Conservation (phyloP, 2,888 invertebrate species). For the Sesamia inferens region DNA sequence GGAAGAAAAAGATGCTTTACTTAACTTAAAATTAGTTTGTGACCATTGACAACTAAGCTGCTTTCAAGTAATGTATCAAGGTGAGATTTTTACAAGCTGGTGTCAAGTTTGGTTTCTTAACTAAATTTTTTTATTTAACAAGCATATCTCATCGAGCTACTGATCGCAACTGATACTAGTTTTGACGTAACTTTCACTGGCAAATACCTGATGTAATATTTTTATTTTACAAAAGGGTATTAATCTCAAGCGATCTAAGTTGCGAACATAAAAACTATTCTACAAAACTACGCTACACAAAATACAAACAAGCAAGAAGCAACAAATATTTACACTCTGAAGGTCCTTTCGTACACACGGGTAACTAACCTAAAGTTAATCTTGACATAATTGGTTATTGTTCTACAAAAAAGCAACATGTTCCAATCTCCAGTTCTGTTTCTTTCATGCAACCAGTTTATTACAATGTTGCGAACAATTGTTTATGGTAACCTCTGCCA, state of each 20-base stretch:
- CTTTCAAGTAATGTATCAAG: too few species aligned
- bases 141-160: too few species aligned
- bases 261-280: background rate
- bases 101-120: too few species aligned
- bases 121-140: too few species aligned
- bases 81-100: too few species aligned
- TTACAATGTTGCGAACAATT: slow-evolving; percentile 51
- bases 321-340: background rate
- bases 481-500: slow-evolving; percentile 46
- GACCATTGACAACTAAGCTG: too few species aligned
- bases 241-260: background rate
- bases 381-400: slow-evolving; percentile 57
- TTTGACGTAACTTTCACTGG: background rate
- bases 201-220: background rate
- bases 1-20: too few species aligned
- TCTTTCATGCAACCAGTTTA: slow-evolving; percentile 28
- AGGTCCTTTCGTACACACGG: background rate
- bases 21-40: too few species aligned
- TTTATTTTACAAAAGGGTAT: background rate
- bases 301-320: background rate
- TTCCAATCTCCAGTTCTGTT: slow-evolving; percentile 33
- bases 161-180: background rate
- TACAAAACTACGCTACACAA: background rate
- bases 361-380: slow-evolving; percentile 39
- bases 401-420: slow-evolving; percentile 45